Evolutionary conservation across 1,140 invertebrate genomes (phyloP).

Genomic region (Cyclina sinensis): DNA sequence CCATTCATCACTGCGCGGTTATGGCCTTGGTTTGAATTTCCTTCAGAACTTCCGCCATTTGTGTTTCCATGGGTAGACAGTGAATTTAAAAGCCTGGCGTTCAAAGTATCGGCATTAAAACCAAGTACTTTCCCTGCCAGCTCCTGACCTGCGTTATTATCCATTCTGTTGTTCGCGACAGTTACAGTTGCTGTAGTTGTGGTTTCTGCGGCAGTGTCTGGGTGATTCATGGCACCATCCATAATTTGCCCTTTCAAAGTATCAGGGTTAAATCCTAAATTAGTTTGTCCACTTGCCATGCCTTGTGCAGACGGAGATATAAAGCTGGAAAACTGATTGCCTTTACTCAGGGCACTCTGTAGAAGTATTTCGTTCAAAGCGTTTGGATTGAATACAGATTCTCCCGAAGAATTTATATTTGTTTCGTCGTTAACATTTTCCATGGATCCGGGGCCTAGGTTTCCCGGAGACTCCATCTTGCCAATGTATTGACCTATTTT

Average conservation of each 20-base stretch:
- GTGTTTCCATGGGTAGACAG: background rate
- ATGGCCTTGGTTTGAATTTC: background rate
- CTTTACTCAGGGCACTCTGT: background rate
- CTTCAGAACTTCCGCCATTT: background rate
- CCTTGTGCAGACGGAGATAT: background rate
- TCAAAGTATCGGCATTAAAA: conserved; percentile 3
- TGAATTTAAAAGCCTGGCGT: background rate
- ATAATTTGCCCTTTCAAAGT: conserved; percentile 2
- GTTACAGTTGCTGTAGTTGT: background rate
- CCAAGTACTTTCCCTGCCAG: background rate
- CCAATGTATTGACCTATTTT: conserved; percentile 54
- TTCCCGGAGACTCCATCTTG: background rate
- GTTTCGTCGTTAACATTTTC: background rate
- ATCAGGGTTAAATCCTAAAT: conserved; percentile 35
- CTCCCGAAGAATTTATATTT: background rate
- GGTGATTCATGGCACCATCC: conserved; percentile 5
- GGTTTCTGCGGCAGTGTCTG: background rate
- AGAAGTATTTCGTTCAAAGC: conserved; percentile 22
- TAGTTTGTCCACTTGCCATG: background rate
- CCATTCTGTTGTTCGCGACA: background rate
- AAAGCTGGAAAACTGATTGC: background rate
- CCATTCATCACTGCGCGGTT: background rate
- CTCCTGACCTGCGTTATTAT: background rate
- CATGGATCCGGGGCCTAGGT: background rate
- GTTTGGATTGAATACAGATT: conserved; percentile 39